Base-by-base conservation (phyloP, 2,888 invertebrate species). In the Stenodema calcarata region DNA sequence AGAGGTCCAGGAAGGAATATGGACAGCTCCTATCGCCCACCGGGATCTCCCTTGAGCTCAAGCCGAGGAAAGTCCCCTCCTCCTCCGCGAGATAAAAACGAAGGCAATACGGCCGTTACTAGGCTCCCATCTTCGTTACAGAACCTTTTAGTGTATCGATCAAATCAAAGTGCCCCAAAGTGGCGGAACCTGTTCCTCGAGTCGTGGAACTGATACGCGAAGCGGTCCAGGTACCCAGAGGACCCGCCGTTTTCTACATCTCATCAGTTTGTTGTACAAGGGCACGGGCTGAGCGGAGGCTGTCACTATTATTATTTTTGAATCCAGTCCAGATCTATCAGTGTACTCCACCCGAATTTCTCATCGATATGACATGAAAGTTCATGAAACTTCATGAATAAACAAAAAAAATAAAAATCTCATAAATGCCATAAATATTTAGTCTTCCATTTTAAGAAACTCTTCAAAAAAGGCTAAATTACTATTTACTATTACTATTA, bases 121-220 rank as follows among this genome's bases (percentile, higher is more conserved):
- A 35, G 73, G 73, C 73, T 16, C 73, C 16, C 73, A 73, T 73
- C 73, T 41, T 73, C 41, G 35, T 62, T 62, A 35, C 73, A 73
- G 41, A 41, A 73, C 73, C 73, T 73, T 73, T 73, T 73, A 73
- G 73, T 73, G 41, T 73, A 73, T 73, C 73, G 73, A 73, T 73
- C 73, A 41, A 41, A 73, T 73, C 73, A 35, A 73, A 35, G 73
- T 73, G 73, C 41, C 73, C 73, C 73, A 73, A 73, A 73, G 73
- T 73, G 73, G 41, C 30, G 73, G 73, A 73, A 73, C 73, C 41
- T 73, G 73, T 73, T 73, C 62, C 62, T 12, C 23, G 12, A 62
- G 62, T 62, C 62, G 62, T 62, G 62, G 62, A 62, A 62, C 62
- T 62, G 62, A 62, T 62, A 62, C 23, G 62, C 50, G 50, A 50